Evolutionary conservation across 2,888 invertebrate genomes (phyloP), one percentile per base, ranked within the genome.

Genomic region (Latheticus oryzae): DNA sequence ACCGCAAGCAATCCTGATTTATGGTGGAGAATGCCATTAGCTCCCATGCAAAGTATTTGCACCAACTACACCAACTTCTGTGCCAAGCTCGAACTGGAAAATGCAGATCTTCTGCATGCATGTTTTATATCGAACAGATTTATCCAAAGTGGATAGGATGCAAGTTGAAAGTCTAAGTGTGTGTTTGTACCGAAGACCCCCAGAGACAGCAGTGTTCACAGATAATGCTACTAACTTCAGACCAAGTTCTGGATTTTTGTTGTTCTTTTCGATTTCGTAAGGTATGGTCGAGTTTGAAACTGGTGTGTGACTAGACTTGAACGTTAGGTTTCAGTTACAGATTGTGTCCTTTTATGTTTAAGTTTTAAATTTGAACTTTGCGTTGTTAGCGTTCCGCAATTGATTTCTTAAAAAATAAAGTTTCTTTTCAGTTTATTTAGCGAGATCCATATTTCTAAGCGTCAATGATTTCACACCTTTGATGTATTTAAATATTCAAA

Each of bases 231-330:
- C 70, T 72, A 74, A 73, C 73, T 74, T 70, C 60, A 65, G 65
- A 50, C 68, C 62, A 69, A 74, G 69, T 72, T 71, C 58, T 66
- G 65, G 69, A 70, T 73, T 72, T 73, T 71, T 73, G 74, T 74
- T 74, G 74, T 73, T 74, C 74, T 73, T 74, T 72, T 72, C 69
- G 71, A 73, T 74, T 73, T 69, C 60, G 66, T 62, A 61, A 66
- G 68, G 70, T 69, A 72, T 69, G 71, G 68, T 69, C 65, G 61
- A 67, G 67, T 70, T 69, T 53, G 66, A 65, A 54, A 51, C 50
- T 58, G 58, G 67, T 69, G 68, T 73, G 72, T 73, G 73, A 74
- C 73, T 72, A 65, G 74, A 72, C 72, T 73, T 42, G 62, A 62
- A 66, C 66, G 37, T 24, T 66, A 60, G 59, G 63, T 69, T 66